phyloP scores from a whole-genome alignment of 1,140 invertebrate species.

The Heliconius melpomene region DNA sequence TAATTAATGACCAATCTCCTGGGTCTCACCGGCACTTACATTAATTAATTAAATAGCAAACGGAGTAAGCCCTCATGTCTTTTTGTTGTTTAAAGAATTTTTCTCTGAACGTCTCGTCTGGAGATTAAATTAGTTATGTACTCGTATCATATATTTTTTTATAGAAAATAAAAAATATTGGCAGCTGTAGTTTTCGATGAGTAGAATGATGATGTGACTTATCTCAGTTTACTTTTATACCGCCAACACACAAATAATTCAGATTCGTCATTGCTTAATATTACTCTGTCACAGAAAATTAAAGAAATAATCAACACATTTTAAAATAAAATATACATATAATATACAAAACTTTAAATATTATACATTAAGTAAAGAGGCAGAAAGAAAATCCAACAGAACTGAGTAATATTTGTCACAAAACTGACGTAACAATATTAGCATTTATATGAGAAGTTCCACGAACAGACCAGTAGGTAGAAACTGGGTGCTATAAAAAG shows the following conservation, averaged over 20 bases:
- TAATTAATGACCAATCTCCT: slow-evolving; percentile 76
- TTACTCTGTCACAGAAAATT: too few relatives aligned
- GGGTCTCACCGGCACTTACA: slow-evolving; percentile 75
- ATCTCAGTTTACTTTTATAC: too few relatives aligned
- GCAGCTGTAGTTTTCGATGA: too few relatives aligned
- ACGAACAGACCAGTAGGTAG: background rate
- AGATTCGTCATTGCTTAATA: too few relatives aligned
- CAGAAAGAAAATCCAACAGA: background rate
- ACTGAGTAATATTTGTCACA: slow-evolving; percentile 8
- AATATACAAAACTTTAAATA: background rate
- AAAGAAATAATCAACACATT: background rate
- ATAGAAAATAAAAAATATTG: background rate
- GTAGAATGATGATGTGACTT: too few relatives aligned
- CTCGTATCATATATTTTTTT: background rate
- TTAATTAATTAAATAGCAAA: slow-evolving; percentile 74
- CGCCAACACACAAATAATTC: too few relatives aligned
- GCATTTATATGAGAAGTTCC: background rate
- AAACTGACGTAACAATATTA: slow-evolving; percentile 2
- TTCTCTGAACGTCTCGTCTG: slow-evolving; percentile 28
- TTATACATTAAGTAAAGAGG: background rate
- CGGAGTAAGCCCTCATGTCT: slow-evolving; percentile 62
- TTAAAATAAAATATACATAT: background rate
- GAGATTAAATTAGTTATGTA: slow-evolving; percentile 2
- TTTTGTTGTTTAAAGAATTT: slow-evolving; percentile 56
- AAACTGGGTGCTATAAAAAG: background rate